A percentile compares a stretch with the other conserved stretches of the same genome.
These are phyloP conservation scores for Aphidius colemani DNA, from an alignment of 2,888 invertebrate species.

Conservation along the genomic window DNA sequence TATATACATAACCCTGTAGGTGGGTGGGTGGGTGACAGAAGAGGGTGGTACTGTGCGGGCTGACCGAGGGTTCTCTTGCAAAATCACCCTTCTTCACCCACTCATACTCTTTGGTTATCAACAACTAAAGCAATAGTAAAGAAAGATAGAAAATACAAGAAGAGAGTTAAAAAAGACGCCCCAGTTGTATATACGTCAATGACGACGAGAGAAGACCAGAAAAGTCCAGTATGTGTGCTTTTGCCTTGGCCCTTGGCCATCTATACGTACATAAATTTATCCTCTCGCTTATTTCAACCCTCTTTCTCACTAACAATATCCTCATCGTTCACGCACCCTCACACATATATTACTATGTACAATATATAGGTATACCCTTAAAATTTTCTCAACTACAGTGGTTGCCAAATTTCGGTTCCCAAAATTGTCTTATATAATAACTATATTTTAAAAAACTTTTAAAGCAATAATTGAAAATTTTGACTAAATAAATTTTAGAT, in stretches of 20 bases:
- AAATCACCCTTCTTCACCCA: no score
- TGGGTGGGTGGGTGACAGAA: constrained; percentile 9
- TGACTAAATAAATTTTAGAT: no score
- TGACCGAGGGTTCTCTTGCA: constrained; percentile 30
- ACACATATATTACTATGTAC: constrained; percentile 26
- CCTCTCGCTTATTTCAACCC: constrained; percentile 24
- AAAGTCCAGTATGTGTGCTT: constrained; percentile 21
- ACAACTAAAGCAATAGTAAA: constrained; percentile 21
- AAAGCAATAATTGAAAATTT: no score
- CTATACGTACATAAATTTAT: constrained; percentile 38
- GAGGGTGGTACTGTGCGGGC: constrained; percentile 23
- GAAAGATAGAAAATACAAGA: constrained; percentile 25
- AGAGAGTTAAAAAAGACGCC: background rate
- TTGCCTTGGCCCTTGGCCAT: constrained; percentile 30
- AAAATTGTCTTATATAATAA: no score
- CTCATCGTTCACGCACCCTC: constrained; percentile 32
- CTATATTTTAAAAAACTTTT: no score
- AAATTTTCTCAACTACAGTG: constrained; percentile 28
- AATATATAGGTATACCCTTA: no score
- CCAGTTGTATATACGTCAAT: constrained; percentile 10
- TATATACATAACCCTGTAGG: constrained; percentile 3
- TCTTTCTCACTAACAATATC: constrained; percentile 26
- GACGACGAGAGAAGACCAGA: constrained; percentile 50
- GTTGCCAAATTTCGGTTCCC: constrained; percentile 31
- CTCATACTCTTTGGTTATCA: constrained; percentile 15